Evolutionary conservation across 2,888 invertebrate genomes (phyloP).

Genomic region (Sarcophaga caerulescens): DNA sequence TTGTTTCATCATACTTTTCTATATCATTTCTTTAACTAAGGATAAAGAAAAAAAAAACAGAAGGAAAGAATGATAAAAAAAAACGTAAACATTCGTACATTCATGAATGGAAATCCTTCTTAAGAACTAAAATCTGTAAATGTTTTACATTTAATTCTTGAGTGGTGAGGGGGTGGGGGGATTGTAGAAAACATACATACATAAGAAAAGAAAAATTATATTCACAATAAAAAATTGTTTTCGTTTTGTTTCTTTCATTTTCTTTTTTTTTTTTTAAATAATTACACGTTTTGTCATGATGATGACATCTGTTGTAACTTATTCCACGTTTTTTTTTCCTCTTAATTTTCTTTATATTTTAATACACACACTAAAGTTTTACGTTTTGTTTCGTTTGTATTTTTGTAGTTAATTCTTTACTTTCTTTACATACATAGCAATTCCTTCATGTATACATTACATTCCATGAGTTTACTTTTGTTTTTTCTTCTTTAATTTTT

Average conservation of each 20-base stretch:
- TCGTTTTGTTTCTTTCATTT: neutral
- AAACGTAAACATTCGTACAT: too few species aligned
- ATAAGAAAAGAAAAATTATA: constrained; percentile 38
- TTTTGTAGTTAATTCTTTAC: neutral
- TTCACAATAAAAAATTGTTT: constrained; percentile 59
- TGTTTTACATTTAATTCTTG: constrained; percentile 54
- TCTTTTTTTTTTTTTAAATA: constrained; percentile 10
- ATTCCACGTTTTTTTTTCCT: constrained; percentile 14
- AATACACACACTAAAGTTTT: constrained; percentile 50
- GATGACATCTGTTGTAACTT: constrained; percentile 13
- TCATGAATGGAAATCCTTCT: constrained; percentile 20
- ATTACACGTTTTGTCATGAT: constrained; percentile 33
- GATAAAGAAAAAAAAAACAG: neutral
- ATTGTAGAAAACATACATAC: too few species aligned
- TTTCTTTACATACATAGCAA: constrained; percentile 32
- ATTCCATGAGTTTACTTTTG: constrained; percentile 46
- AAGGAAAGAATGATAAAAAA: constrained; percentile 15
- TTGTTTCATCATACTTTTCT: neutral
- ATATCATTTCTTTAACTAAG: constrained; percentile 61
- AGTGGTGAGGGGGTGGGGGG: neutral
- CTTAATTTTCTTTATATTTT: constrained; percentile 16
- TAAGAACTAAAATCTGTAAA: constrained; percentile 49
- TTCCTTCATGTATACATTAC: constrained; percentile 56
- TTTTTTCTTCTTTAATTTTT: constrained; percentile 4
- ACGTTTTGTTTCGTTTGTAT: neutral